phyloP scores from a whole-genome alignment of 1,140 invertebrate species.

The Tenebrio molitor region DNA sequence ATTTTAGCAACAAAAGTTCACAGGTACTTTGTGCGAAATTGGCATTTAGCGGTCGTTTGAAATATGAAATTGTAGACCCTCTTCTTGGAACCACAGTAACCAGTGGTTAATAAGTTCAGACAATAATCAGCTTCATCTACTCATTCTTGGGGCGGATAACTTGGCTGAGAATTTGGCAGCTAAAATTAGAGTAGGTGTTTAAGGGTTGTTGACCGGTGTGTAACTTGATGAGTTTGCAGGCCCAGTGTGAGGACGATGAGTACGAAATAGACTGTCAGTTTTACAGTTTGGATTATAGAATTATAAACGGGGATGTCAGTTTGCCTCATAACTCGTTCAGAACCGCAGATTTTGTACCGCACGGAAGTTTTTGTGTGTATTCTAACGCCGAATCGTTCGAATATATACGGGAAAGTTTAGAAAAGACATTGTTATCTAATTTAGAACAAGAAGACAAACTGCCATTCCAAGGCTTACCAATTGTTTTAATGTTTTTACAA shows the following conservation, averaged over 20 bases:
- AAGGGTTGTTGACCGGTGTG: constrained; percentile 30
- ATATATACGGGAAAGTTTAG: constrained; percentile 91
- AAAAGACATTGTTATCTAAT: constrained; percentile 92
- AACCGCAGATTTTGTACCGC: constrained; percentile 82
- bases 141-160: constrained; percentile 83
- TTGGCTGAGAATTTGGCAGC: constrained; percentile 83
- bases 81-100: constrained; percentile 78
- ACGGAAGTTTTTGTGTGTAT: constrained; percentile 91
- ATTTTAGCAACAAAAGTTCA: constrained; percentile 80
- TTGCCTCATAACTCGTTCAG: constrained; percentile 83
- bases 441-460: constrained; percentile 90
- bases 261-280: constrained; percentile 87
- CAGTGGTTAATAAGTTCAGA: constrained; percentile 76
- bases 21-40: constrained; percentile 66
- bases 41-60: constrained; percentile 1
- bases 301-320: constrained; percentile 88
- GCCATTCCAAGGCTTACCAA: constrained; percentile 86
- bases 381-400: constrained; percentile 93
- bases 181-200: constrained; percentile 77
- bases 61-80: constrained; percentile 68
- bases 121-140: constrained; percentile 81
- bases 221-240: constrained; percentile 65
- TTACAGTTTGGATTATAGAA: constrained; percentile 87
- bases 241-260: constrained; percentile 84
- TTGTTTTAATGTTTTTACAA: constrained; percentile 91